Evolutionary conservation across 2,113 vertebrate genomes (phyloP), one percentile per base, ranked within the genome.

Genomic region (Dissostichus mawsoni): DNA sequence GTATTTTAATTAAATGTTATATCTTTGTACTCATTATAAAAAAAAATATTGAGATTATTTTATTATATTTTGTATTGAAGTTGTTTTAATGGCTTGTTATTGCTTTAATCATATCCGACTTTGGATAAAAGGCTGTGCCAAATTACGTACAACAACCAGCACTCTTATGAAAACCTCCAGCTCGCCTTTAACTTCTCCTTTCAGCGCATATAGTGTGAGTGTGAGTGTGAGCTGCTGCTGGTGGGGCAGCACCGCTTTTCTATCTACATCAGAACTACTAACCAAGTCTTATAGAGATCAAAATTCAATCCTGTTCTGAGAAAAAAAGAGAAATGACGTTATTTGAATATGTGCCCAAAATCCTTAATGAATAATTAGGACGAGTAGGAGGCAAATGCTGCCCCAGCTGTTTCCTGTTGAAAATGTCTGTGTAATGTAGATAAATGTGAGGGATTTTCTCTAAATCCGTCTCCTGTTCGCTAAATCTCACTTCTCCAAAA

Each of bases 381-480:
- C 97, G 96, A 97, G 98, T 97, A 97, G 96, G 97, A 97, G 96
- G 96, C 96, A 97, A 97, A 97, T 95, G 96, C 96, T 97, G 96
- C 95, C 96, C 97, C 98, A 98, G 98, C 97, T 99, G 98, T 98
- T 98, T 99, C 97, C 98, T 98, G 97, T 98, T 97, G 96, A 97
- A 97, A 97, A 97, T 97, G 97, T 97, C 97, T 97, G 96, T 97
- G 97, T 98, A 97, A 97, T 98, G 97, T 97, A 98, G 98, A 98
- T 98, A 98, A 98, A 99, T 99, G 98, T 98, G 97, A 98, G 97
- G 98, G 98, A 95, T 96, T 95, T 98, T 99, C 98, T 97, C 96
- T 98, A 98, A 99, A 99, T 98, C 98, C 97, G 97, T 97, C 97
- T 98, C 96, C 97, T 97, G 97, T 97, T 97, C 96, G 96, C 97